Conservation (phyloP, 2,888 invertebrate genomes). For the Adelphocoris suturalis region DNA sequence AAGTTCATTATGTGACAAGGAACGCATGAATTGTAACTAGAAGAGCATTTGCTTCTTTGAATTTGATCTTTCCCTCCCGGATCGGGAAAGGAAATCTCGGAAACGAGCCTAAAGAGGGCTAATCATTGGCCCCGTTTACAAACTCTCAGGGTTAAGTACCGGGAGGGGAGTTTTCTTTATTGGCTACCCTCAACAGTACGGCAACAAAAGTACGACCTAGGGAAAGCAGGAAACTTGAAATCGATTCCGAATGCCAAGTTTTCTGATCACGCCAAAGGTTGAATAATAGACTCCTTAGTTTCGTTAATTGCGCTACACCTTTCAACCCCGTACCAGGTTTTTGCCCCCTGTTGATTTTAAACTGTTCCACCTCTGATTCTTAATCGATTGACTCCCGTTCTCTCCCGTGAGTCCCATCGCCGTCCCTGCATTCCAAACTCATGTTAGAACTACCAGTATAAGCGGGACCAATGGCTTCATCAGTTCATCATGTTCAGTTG, state of each 20-base stretch:
- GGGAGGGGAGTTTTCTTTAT: background rate
- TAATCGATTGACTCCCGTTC: conserved; percentile 47
- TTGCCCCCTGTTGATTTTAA: conserved; percentile 67
- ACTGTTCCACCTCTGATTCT: conserved; percentile 63
- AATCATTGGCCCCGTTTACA: conserved; percentile 39
- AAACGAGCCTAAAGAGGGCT: background rate
- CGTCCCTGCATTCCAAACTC: background rate
- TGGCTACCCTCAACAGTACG: background rate
- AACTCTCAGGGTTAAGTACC: conserved; percentile 9
- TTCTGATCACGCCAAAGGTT: conserved; percentile 71
- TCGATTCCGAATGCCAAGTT: conserved; percentile 63
- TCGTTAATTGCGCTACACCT: conserved; percentile 62
- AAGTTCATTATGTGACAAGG: too few species aligned
- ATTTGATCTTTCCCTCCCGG: background rate
- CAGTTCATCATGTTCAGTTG: too few species aligned
- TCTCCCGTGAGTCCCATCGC: background rate
- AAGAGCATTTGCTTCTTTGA: background rate
- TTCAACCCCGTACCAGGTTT: conserved; percentile 21
- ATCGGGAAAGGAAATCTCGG: background rate
- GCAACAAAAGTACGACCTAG: conserved; percentile 23
- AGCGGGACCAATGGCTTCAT: too few species aligned
- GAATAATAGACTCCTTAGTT: conserved; percentile 69
- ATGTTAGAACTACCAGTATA: background rate
- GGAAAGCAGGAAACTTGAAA: conserved; percentile 57
- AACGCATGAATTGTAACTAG: background rate